A percentile compares a stretch with the other conserved stretches of the same genome.
Evolutionary conservation across 2,888 invertebrate genomes (phyloP).

Genomic region (Drosophila parthenogenetica): DNA sequence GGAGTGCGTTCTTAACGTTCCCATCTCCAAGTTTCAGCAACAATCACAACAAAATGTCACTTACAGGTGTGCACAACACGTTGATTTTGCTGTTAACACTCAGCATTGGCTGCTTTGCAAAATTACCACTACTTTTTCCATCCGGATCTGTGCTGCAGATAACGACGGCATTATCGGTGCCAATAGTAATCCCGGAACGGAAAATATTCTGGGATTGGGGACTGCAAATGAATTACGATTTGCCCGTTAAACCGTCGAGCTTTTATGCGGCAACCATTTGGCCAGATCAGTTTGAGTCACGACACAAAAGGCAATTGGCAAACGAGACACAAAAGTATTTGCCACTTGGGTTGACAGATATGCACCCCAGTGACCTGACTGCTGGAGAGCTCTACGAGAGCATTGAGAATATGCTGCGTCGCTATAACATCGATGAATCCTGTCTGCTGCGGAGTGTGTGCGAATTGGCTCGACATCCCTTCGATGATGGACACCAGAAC

Average conservation of each 20-base stretch:
- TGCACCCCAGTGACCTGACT: slow-evolving; percentile 68
- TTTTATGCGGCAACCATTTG: slow-evolving; percentile 76
- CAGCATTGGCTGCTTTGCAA: slow-evolving; percentile 10
- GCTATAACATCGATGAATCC: slow-evolving; percentile 87
- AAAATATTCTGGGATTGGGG: slow-evolving; percentile 82
- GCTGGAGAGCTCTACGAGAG: slow-evolving; percentile 76
- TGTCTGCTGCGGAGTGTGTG: slow-evolving; percentile 89
- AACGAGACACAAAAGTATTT: slow-evolving; percentile 56
- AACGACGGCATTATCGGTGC: slow-evolving; percentile 76
- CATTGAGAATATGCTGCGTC: slow-evolving; percentile 61
- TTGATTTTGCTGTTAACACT: slow-evolving; percentile 30
- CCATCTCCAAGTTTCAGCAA: neutral
- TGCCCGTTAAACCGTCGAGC: slow-evolving; percentile 67
- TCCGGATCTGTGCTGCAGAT: slow-evolving; percentile 64
- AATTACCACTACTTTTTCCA: slow-evolving; percentile 57
- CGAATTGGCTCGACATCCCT: slow-evolving; percentile 88
- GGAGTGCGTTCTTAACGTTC: slow-evolving; percentile 18
- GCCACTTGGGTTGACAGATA: slow-evolving; percentile 14
- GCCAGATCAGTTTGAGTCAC: slow-evolving; percentile 62
- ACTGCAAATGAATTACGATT: slow-evolving; percentile 79
- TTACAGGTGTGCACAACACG: slow-evolving; percentile 36
- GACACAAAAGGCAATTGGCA: slow-evolving; percentile 43
- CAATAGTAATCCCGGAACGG: slow-evolving; percentile 67
- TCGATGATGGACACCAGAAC: slow-evolving; percentile 86
- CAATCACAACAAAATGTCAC: slow-evolving; percentile 55